phyloP scores from a whole-genome alignment of 2,797 vertebrate genomes.

The Tadarida brasiliensis region DNA sequence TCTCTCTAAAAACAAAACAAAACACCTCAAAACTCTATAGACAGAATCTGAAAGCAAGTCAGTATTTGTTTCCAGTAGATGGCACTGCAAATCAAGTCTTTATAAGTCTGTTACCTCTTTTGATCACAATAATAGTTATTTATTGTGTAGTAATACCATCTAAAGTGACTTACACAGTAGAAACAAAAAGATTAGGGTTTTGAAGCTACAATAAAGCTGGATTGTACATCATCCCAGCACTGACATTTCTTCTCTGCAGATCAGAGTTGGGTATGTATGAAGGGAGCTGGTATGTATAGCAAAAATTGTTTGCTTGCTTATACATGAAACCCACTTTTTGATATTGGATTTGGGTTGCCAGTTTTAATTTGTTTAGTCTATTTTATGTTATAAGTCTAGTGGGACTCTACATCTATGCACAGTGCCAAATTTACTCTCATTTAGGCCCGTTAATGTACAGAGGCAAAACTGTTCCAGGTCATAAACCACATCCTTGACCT shows the following conservation, averaged over 20 bases:
- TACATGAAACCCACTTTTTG: background rate
- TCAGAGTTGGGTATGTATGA: background rate
- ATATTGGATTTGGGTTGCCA: background rate
- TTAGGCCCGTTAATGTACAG: background rate
- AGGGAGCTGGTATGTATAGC: background rate
- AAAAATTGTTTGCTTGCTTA: background rate
- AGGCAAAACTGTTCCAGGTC: background rate
- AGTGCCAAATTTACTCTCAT: background rate
- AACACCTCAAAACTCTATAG: background rate
- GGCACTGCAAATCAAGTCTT: conserved; percentile 87
- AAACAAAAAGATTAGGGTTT: background rate
- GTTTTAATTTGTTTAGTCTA: conserved; percentile 61
- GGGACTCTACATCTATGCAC: background rate
- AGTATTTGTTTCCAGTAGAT: conserved; percentile 85
- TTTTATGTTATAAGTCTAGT: background rate
- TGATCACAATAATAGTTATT: conserved; percentile 42
- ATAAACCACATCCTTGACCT: background rate
- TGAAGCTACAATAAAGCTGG: background rate
- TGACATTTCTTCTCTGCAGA: background rate
- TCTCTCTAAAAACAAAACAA: conserved; percentile 9
- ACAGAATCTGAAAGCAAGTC: conserved; percentile 34
- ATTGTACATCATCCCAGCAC: background rate
- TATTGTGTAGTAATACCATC: conserved; percentile 15
- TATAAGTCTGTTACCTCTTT: conserved; percentile 48
- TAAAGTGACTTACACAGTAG: background rate